Evolutionary conservation across 2,888 invertebrate genomes (phyloP).

Genomic region (Choreutis nemorana): DNA sequence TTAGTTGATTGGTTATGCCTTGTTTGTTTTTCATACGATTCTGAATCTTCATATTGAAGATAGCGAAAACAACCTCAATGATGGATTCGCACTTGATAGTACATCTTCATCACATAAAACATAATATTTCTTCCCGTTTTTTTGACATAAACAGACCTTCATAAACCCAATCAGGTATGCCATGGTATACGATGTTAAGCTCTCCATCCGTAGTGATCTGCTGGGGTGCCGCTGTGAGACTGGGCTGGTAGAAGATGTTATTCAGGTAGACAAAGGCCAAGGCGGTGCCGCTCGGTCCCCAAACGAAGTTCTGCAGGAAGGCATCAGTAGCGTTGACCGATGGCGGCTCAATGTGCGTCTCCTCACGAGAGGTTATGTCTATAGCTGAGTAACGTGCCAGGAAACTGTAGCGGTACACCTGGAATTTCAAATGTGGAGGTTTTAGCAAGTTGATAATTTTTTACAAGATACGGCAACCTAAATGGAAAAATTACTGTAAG

Average conservation of each 20-base stretch:
- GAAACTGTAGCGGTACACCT: constrained; percentile 84
- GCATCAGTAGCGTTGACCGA: constrained; percentile 32
- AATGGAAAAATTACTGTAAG: too few relatives aligned
- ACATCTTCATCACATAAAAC: too few relatives aligned
- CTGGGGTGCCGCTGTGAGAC: constrained; percentile 40
- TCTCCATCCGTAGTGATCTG: constrained; percentile 71
- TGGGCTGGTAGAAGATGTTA: constrained; percentile 78
- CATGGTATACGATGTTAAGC: constrained; percentile 76
- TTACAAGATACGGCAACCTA: too few relatives aligned
- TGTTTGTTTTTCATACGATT: too few relatives aligned
- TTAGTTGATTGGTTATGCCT: too few relatives aligned
- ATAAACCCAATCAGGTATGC: constrained; percentile 95
- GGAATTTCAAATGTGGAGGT: too few relatives aligned
- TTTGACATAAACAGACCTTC: constrained; percentile 73
- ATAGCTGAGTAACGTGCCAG: constrained; percentile 76
- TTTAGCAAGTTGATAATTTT: too few relatives aligned
- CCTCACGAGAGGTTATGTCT: constrained; percentile 63
- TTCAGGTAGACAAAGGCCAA: constrained; percentile 76
- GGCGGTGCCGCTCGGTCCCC: constrained; percentile 78
- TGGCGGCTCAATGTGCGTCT: constrained; percentile 28
- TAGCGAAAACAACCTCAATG: too few relatives aligned
- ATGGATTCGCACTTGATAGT: too few relatives aligned
- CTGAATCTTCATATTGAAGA: too few relatives aligned
- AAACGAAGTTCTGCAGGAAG: constrained; percentile 75
- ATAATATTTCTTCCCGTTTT: too few relatives aligned